Base-by-base conservation (phyloP, 2,113 vertebrate species). In the Maccullochella peelii region DNA sequence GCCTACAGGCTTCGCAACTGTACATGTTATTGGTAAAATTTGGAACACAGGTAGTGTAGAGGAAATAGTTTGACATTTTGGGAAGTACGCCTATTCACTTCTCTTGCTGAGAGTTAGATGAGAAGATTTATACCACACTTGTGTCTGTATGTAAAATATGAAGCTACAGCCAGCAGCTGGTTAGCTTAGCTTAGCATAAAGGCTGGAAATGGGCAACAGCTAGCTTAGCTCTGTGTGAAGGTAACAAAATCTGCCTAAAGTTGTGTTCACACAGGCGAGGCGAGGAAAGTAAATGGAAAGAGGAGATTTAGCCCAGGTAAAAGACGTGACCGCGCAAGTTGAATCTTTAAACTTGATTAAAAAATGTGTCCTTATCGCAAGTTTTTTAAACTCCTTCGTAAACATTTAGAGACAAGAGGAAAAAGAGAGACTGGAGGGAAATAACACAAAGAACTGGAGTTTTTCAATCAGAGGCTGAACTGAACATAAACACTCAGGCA, bases 1-100 rank as follows among this genome's bases (percentile, higher is more conserved):
- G 76, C 47, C 49, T 6, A 73, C 23, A 62, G 44, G 52, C 12
- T 67, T 79, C 55, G 52, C 14, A 76, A 42, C 62, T 87, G 38
- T 47, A 47, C 42, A 8, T 72, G 57, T 85, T 65, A 16, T 72
- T 57, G 57, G 23, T 63, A 3, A 57, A 50, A 73, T 23, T 0
- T 57, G 15, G 33, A 67, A 50, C 1, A 5, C 25, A 44, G 68
- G 27, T 11, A 40, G 18, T 36, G 21, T 47, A 30, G 23, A 33
- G 30, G 40, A 23, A 66, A 16, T 20, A 33, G 15, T 68, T 52
- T 6, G 10, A 50, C 8, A 27, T 38, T 38, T 72, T 65, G 1
- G 33, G 33, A 33, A 33, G 2, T 33, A 33, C 33, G 2, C 1
- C 3, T 38, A 0, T 63, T 14, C 0, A 11, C 16, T 38, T 73